These are phyloP conservation scores for Thomomys bottae DNA, from an alignment of 2,113 vertebrate species.

Conservation along the genomic window DNA sequence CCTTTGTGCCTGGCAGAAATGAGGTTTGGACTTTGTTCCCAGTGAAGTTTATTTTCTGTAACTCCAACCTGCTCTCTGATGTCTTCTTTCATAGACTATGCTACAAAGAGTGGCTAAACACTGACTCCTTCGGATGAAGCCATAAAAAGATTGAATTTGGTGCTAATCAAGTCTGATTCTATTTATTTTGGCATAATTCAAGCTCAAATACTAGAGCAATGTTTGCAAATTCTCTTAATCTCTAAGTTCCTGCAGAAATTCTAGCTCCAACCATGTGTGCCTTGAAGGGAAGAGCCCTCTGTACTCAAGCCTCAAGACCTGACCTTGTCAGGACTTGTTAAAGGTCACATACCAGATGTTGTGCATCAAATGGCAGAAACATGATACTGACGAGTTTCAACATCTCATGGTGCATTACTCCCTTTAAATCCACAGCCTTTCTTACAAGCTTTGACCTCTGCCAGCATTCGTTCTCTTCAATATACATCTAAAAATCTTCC, in stretches of 20 bases:
- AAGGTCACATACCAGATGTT: conserved; percentile 59
- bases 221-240: conserved; percentile 41
- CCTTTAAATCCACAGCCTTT: neutral
- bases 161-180: conserved; percentile 4
- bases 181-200: conserved; percentile 1
- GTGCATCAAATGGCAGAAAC: conserved; percentile 58
- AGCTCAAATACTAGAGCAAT: neutral
- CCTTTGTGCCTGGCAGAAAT: neutral
- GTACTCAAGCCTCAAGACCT: neutral
- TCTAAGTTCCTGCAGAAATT: conserved; percentile 9
- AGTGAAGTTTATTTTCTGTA: neutral
- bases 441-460: neutral
- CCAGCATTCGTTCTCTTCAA: neutral
- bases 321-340: conserved; percentile 51
- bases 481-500: neutral
- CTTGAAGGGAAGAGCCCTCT: neutral
- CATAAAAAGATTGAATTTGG: neutral
- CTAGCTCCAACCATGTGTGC: neutral
- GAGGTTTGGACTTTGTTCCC: neutral
- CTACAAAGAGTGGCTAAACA: neutral
- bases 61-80: neutral
- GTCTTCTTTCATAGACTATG: neutral
- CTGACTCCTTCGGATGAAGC: neutral
- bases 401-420: neutral
- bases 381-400: conserved; percentile 42